Conservation (phyloP, 2,113 vertebrate genomes). For the Nyctibius bracteatus region DNA sequence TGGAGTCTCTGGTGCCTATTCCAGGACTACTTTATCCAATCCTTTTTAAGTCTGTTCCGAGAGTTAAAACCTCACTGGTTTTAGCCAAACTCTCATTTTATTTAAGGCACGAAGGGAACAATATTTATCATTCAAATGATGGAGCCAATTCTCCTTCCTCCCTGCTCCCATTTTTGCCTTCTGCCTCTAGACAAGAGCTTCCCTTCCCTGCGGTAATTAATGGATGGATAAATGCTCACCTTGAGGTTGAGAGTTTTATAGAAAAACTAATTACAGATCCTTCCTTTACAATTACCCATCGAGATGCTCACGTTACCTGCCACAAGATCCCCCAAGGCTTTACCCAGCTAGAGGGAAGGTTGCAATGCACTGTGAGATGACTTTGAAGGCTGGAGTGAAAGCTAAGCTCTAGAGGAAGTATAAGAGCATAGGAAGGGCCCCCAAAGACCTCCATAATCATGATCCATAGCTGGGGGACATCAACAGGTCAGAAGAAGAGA, state of each 20-base stretch:
- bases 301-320: background rate
- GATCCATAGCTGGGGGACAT: background rate
- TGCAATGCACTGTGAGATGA: background rate
- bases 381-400: background rate
- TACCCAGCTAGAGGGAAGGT: background rate
- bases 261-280: conserved; percentile 62
- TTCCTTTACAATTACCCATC: conserved; percentile 13
- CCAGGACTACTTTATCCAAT: background rate
- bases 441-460: background rate
- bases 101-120: background rate
- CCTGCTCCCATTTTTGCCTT: background rate
- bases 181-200: background rate
- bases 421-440: background rate
- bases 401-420: background rate
- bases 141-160: background rate
- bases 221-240: background rate
- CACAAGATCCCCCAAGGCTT: background rate
- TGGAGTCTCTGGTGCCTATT: background rate
- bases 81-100: background rate
- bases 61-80: background rate
- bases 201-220: conserved; percentile 12
- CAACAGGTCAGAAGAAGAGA: background rate
- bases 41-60: background rate
- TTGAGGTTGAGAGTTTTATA: conserved; percentile 16
- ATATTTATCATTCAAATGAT: background rate